These are phyloP conservation scores for Aphidoletes aphidimyza DNA, from an alignment of 2,888 invertebrate genomes.

Conservation along the genomic window DNA sequence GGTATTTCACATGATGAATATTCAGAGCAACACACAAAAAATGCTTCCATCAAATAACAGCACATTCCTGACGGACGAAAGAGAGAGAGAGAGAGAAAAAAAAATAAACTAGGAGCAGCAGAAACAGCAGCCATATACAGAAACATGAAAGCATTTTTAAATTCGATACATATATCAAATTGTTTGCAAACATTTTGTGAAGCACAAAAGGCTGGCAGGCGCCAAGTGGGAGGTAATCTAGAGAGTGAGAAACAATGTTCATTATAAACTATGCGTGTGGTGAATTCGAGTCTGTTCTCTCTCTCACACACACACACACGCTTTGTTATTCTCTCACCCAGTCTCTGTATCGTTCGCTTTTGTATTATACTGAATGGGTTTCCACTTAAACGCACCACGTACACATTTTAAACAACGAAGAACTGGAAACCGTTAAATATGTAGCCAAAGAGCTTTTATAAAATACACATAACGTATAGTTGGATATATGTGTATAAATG, in stretches of 20 bases:
- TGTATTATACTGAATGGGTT: background rate
- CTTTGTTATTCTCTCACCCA: no score
- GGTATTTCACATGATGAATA: background rate
- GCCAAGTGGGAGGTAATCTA: no score
- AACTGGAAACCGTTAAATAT: slow-evolving; percentile 8
- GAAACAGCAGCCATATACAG: background rate
- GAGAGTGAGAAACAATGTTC: slow-evolving; percentile 3
- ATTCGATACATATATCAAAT: slow-evolving; percentile 49
- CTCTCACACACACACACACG: no score
- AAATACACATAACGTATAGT: background rate
- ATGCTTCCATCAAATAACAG: background rate
- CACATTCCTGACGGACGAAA: slow-evolving; percentile 11
- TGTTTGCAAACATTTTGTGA: slow-evolving; percentile 1
- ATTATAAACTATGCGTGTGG: slow-evolving; percentile 15
- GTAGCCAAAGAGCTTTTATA: background rate
- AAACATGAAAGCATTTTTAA: slow-evolving; percentile 25
- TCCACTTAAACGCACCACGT: slow-evolving; percentile 43
- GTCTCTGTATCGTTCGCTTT: no score
- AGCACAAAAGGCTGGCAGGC: background rate
- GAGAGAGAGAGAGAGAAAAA: background rate
- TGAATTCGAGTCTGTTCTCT: background rate
- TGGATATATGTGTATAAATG: background rate
- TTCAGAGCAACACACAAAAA: no score
- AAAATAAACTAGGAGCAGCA: no score
- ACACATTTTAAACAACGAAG: slow-evolving; percentile 36